Percentiles rank a stretch among this genome's conserved stretches.
Evolutionary conservation across 2,888 invertebrate species (phyloP).

Genomic region (Pristionchus entomophagus): DNA sequence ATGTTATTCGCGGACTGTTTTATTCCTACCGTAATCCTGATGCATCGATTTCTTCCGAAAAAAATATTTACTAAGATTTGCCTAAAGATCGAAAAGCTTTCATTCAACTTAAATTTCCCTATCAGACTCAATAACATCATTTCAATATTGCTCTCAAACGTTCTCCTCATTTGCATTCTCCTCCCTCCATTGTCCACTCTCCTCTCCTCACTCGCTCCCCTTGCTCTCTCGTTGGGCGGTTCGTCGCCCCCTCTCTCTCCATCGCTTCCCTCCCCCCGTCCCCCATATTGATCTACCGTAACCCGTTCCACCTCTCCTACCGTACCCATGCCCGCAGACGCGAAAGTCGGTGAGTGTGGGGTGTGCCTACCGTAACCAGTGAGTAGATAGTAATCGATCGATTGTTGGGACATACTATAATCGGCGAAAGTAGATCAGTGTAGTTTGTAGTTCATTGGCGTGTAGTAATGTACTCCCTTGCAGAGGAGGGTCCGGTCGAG

Average conservation of each 20-base stretch:
- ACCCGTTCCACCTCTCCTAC: too few species aligned
- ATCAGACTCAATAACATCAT: too few species aligned
- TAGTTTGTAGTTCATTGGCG: neutral
- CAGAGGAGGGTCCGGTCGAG: constrained; percentile 47
- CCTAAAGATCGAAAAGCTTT: too few species aligned
- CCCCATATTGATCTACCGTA: neutral
- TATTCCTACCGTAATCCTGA: too few species aligned
- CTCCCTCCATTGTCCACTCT: neutral
- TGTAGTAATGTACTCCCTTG: neutral
- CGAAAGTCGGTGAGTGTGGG: constrained; percentile 15
- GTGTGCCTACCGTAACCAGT: neutral
- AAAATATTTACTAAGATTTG: too few species aligned
- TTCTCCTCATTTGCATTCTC: neutral
- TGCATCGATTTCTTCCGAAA: too few species aligned
- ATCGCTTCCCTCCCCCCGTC: neutral
- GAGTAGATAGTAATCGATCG: too few species aligned
- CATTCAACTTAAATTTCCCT: too few species aligned
- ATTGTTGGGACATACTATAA: too few species aligned
- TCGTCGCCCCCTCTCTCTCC: neutral
- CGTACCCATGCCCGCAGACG: constrained; percentile 16
- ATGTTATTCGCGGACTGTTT: too few species aligned
- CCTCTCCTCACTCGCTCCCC: neutral
- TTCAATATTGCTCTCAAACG: too few species aligned
- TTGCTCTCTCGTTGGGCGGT: neutral
- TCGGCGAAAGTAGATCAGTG: neutral